A percentile compares a stretch with the other conserved stretches of the same genome.
These are phyloP conservation scores for Gopherus evgoodei DNA, from an alignment of 2,113 vertebrate genomes.

Conservation along the genomic window DNA sequence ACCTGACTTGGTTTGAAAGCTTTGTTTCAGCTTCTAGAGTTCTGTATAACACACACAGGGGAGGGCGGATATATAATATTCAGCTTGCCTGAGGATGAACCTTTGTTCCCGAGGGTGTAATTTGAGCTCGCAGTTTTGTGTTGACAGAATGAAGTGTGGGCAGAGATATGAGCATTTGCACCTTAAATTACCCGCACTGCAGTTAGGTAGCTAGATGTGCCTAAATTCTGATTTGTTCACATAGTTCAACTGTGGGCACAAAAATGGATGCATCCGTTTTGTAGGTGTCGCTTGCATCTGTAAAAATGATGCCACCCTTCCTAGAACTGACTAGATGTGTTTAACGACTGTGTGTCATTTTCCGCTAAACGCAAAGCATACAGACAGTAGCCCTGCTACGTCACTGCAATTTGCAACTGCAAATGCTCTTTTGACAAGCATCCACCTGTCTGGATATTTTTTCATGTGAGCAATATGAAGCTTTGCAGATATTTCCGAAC, in stretches of 20 bases:
- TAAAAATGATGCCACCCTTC: not conserved
- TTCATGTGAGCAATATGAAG: not conserved
- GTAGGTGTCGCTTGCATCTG: not conserved
- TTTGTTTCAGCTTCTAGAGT: not conserved
- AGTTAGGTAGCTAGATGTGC: not conserved
- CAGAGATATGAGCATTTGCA: not conserved
- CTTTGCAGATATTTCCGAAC: not conserved
- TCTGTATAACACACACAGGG: not conserved
- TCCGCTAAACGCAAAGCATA: not conserved
- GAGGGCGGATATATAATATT: not conserved
- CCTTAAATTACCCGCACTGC: not conserved
- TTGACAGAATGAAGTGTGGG: not conserved
- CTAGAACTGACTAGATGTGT: not conserved
- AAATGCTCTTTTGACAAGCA: not conserved
- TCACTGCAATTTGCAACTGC: not conserved
- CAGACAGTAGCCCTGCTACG: not conserved
- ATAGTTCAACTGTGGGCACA: not conserved
- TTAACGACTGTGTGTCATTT: not conserved
- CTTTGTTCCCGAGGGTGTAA: not conserved
- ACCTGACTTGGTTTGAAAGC: not conserved
- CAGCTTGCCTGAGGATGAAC: not conserved
- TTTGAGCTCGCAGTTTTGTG: not conserved
- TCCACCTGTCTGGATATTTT: not conserved
- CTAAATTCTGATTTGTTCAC: not conserved
- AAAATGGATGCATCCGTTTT: not conserved